These are phyloP conservation scores for Philereme vetulata DNA, from an alignment of 2,888 invertebrate genomes.

Conservation along the genomic window DNA sequence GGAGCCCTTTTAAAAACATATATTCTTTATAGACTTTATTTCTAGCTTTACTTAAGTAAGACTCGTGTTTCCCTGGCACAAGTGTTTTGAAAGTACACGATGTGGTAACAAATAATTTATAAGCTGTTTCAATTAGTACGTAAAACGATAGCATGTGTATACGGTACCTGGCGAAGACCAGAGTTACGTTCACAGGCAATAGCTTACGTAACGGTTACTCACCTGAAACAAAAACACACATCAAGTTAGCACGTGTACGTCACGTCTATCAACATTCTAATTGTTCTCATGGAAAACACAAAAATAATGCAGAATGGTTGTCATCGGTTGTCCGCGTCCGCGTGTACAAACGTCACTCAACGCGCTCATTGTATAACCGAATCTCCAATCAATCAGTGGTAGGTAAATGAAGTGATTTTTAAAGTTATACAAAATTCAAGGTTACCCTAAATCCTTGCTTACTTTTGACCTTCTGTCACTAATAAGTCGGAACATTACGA, in stretches of 20 bases:
- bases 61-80: not conserved
- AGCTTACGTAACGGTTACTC: conserved; percentile 59
- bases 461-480: too few species aligned
- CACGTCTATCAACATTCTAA: conserved; percentile 44
- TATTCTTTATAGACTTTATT: too few species aligned
- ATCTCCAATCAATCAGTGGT: not conserved
- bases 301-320: conserved; percentile 21
- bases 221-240: conserved; percentile 62
- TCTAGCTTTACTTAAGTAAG: not conserved
- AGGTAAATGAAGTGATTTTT: too few species aligned
- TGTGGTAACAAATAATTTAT: too few species aligned
- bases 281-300: conserved; percentile 46
- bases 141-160: conserved; percentile 39
- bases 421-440: not conserved
- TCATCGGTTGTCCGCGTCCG: conserved; percentile 5
- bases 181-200: conserved; percentile 37
- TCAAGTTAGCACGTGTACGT: conserved; percentile 44
- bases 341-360: conserved; percentile 7
- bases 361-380: conserved; percentile 3
- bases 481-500: not conserved
- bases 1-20: too few species aligned
- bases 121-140: conserved; percentile 22
- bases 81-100: not conserved
- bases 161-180: conserved; percentile 44
- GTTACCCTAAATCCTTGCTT: not conserved